Percentiles rank a stretch among this genome's conserved stretches.
Evolutionary conservation across 1,140 invertebrate species (phyloP).

Genomic region (Scaptomyza graminum): DNA sequence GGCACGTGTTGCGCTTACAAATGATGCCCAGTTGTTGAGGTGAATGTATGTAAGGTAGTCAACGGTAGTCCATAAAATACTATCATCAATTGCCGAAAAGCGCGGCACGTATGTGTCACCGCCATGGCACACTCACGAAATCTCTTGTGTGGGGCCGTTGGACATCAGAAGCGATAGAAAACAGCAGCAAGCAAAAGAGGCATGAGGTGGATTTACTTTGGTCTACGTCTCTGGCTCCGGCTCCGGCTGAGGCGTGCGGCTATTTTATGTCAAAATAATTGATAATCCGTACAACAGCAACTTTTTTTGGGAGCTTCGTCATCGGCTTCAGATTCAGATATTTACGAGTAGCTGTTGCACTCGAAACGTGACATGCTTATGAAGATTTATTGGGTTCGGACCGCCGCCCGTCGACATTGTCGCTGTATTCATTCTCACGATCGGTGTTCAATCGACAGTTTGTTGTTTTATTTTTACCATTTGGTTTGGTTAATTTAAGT

Average conservation of each 20-base stretch:
- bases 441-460: slow-evolving; percentile 80
- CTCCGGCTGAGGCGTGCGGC: slow-evolving; percentile 52
- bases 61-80: slow-evolving; percentile 76
- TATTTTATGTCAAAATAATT: slow-evolving; percentile 82
- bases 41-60: slow-evolving; percentile 6
- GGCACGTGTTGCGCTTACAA: slow-evolving; percentile 71
- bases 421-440: slow-evolving; percentile 81
- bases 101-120: slow-evolving; percentile 62
- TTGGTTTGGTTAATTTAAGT: slow-evolving; percentile 73
- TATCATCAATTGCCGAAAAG: slow-evolving; percentile 32
- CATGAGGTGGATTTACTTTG: slow-evolving; percentile 6
- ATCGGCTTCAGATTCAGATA: slow-evolving; percentile 50
- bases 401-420: slow-evolving; percentile 69
- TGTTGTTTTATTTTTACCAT: slow-evolving; percentile 53
- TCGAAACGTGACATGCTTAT: slow-evolving; percentile 82
- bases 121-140: slow-evolving; percentile 62
- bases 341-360: slow-evolving; percentile 82
- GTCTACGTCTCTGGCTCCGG: slow-evolving; percentile 25
- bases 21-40: slow-evolving; percentile 48
- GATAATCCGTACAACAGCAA: slow-evolving; percentile 55
- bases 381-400: slow-evolving; percentile 80
- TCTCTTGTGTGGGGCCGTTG: slow-evolving; percentile 57
- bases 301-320: slow-evolving; percentile 42
- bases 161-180: slow-evolving; percentile 50
- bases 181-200: slow-evolving; percentile 22